These are phyloP conservation scores for Hydroisotoma schaefferi DNA, from an alignment of 2,888 invertebrate genomes.

Conservation along the genomic window DNA sequence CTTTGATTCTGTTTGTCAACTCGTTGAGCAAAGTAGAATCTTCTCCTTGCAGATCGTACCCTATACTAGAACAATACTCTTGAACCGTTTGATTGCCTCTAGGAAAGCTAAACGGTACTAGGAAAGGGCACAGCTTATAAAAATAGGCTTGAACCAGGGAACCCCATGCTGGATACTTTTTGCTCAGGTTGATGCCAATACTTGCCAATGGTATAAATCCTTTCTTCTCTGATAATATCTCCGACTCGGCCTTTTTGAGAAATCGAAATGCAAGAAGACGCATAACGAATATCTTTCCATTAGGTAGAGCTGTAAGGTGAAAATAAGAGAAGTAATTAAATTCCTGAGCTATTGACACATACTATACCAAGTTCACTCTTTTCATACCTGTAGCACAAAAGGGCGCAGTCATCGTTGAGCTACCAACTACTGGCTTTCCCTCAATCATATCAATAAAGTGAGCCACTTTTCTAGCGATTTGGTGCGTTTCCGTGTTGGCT, in stretches of 20 bases:
- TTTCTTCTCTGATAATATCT: conserved; percentile 39
- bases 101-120: conserved; percentile 46
- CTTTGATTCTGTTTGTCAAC: conserved; percentile 38
- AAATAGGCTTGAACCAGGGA: conserved; percentile 40
- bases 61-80: conserved; percentile 40
- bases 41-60: conserved; percentile 21
- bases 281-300: conserved; percentile 40
- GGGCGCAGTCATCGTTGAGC: conserved; percentile 29
- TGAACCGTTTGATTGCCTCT: conserved; percentile 30
- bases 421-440: conserved; percentile 38
- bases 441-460: conserved; percentile 40
- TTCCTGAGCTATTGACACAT: neutral
- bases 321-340: neutral
- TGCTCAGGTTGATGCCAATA: conserved; percentile 39
- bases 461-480: conserved; percentile 30
- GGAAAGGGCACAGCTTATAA: conserved; percentile 46
- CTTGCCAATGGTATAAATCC: conserved; percentile 41
- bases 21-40: conserved; percentile 16
- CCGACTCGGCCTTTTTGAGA: conserved; percentile 46
- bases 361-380: neutral
- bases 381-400: conserved; percentile 32
- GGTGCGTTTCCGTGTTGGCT: conserved; percentile 31
- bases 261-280: conserved; percentile 44
- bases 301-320: conserved; percentile 27
- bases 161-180: conserved; percentile 39